Conservation (phyloP, 2,888 invertebrate genomes). For the Lysandra coridon region DNA sequence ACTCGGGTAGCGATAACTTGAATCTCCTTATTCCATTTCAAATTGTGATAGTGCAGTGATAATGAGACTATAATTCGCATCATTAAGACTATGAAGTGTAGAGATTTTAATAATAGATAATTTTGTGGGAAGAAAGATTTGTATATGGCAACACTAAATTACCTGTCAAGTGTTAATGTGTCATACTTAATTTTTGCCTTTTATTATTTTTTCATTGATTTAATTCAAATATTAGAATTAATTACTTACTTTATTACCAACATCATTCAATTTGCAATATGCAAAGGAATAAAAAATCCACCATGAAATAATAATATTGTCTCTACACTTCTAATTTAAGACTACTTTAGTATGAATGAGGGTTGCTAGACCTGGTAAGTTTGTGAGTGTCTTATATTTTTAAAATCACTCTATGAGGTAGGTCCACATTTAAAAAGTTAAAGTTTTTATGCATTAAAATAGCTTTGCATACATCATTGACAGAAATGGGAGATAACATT, state of each 20-base stretch:
- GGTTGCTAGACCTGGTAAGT: slow-evolving; percentile 7
- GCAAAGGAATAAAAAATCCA: neutral
- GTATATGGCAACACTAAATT: neutral
- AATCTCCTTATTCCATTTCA: slow-evolving; percentile 25
- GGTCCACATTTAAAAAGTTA: neutral
- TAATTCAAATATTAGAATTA: too few relatives aligned
- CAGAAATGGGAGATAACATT: neutral
- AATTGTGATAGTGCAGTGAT: slow-evolving; percentile 30
- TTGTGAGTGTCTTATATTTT: neutral
- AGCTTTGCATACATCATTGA: neutral
- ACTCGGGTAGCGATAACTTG: slow-evolving; percentile 17
- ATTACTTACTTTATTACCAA: too few relatives aligned
- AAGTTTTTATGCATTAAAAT: neutral
- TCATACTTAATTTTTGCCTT: neutral
- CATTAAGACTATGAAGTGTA: slow-evolving; percentile 14
- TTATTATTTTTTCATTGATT: too few relatives aligned
- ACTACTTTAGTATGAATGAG: slow-evolving; percentile 12
- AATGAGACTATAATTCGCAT: slow-evolving; percentile 20
- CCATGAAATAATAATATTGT: neutral
- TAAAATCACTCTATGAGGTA: neutral
- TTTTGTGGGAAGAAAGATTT: neutral
- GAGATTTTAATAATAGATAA: neutral
- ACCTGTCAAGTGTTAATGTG: neutral
- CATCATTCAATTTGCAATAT: neutral
- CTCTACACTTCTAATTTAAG: slow-evolving; percentile 13